Conservation (phyloP, 2,888 invertebrate species). For the Cosmia trapezina region DNA sequence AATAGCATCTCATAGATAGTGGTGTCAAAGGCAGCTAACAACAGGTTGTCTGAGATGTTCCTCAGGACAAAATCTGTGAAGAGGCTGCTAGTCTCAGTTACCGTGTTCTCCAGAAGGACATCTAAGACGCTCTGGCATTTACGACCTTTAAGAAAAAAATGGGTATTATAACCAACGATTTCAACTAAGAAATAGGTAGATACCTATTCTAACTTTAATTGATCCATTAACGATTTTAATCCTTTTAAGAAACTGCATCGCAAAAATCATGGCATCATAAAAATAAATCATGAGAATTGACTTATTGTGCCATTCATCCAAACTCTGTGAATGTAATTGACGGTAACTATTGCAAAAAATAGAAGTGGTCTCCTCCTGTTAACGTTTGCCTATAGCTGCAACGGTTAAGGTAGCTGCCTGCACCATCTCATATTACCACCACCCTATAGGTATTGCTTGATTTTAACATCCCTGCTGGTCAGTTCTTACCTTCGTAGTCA, state of each 20-base stretch:
- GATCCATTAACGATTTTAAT: not conserved
- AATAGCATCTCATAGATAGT: constrained; percentile 51
- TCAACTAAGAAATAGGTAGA: too few relatives aligned
- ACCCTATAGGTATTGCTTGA: not conserved
- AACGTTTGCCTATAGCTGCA: not conserved
- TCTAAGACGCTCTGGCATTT: constrained; percentile 46
- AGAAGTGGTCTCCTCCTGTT: too few relatives aligned
- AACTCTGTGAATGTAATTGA: not conserved
- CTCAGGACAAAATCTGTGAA: constrained; percentile 53
- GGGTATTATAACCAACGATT: not conserved
- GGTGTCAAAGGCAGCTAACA: constrained; percentile 61
- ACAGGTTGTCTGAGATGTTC: constrained; percentile 52
- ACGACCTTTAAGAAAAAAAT: constrained; percentile 13
- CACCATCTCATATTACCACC: not conserved
- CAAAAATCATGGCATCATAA: not conserved
- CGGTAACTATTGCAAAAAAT: not conserved
- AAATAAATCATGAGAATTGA: not conserved
- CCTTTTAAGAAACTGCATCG: not conserved
- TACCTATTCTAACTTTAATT: not conserved
- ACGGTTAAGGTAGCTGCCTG: not conserved
- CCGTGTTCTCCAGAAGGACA: constrained; percentile 49
- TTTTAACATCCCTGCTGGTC: not conserved
- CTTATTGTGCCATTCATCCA: not conserved
- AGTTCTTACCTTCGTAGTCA: constrained; percentile 23
- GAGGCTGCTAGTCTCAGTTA: constrained; percentile 27